Evolutionary conservation across 2,888 invertebrate genomes (phyloP).

Genomic region (Thereva nobilitata): DNA sequence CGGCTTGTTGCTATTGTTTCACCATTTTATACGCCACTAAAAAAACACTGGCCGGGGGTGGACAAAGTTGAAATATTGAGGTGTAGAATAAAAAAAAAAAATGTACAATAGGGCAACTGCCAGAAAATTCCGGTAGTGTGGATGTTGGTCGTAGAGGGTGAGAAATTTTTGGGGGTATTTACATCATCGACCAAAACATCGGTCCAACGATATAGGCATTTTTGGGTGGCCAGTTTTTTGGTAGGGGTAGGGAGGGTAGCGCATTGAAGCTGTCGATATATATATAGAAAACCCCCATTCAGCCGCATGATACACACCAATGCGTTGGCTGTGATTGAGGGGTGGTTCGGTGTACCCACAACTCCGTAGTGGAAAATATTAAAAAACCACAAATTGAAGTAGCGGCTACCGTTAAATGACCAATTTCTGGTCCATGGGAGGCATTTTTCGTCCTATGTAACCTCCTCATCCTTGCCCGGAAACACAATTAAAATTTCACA

Average conservation of each 20-base stretch:
- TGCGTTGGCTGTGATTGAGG: constrained; percentile 6
- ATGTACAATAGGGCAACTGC: too few species aligned
- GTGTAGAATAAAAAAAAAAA: too few species aligned
- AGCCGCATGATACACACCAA: constrained; percentile 38
- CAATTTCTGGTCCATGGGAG: constrained; percentile 37
- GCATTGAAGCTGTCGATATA: constrained; percentile 38
- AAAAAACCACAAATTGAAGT: constrained; percentile 53
- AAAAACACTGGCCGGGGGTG: not conserved
- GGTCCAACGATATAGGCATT: not conserved
- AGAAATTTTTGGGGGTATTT: too few species aligned
- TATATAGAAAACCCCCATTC: constrained; percentile 26
- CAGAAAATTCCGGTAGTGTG: too few species aligned
- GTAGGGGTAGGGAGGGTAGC: constrained; percentile 8
- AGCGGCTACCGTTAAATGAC: constrained; percentile 48
- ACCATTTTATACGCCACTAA: constrained; percentile 15
- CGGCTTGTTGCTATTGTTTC: constrained; percentile 33
- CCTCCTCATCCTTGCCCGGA: not conserved
- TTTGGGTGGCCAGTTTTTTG: not conserved
- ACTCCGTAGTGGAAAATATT: constrained; percentile 46
- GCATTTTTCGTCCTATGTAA: constrained; percentile 16
- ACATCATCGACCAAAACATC: too few species aligned
- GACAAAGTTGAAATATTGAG: too few species aligned
- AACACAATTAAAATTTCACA: constrained; percentile 36
- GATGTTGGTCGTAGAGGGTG: too few species aligned
- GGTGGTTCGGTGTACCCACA: constrained; percentile 28